Base-by-base conservation (phyloP, 2,888 invertebrate genomes). In the Xanthorhoe designata region DNA sequence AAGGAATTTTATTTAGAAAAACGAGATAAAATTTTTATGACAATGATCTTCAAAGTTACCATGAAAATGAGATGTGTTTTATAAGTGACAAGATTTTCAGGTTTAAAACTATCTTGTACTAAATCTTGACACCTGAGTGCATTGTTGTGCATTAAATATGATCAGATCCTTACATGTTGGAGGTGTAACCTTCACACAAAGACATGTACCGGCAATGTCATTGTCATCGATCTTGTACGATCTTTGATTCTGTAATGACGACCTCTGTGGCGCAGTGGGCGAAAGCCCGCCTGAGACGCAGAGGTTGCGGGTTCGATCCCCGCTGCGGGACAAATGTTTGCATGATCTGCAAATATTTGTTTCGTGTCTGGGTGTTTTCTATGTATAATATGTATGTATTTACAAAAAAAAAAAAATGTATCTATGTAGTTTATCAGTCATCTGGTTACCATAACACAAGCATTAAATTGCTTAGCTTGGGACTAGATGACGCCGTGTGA, bases 151-250 rank as follows among this genome's bases (percentile, higher is more conserved):
- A 42, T 13, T 42, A 13, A 53, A 54, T 29, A 9, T 19, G n/a
- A 57, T 49, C 9, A 42, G 19, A 42, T 58, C 61, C 53, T 49
- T 45, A 49, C 42, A 45, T 49, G 24, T 19, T 32, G 56, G 32
- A 73, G 75, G 73, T 56, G 73, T 73, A 75, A 75, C 78, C 78
- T 78, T 79, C 69, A 69, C 72, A 83, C 82, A 86, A 86, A 81
- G 78, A 72, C 71, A 60, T 71, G 76, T 83, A 83, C 83, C 81
- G 79, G 79, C 75, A 69, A 72, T 69, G 61, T 75, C 74, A 81
- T 84, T 84, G 80, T 79, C 78, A 79, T 77, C 74, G 73, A 76
- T 75, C 75, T 72, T 70, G 71, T 59, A 72, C 64, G 78, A 78
- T 78, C 75, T 75, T 75, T 77, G 76, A 79, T 79, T 78, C 70